phyloP scores from a whole-genome alignment of 1,140 invertebrate species.

The Lasaia peninsularis region DNA sequence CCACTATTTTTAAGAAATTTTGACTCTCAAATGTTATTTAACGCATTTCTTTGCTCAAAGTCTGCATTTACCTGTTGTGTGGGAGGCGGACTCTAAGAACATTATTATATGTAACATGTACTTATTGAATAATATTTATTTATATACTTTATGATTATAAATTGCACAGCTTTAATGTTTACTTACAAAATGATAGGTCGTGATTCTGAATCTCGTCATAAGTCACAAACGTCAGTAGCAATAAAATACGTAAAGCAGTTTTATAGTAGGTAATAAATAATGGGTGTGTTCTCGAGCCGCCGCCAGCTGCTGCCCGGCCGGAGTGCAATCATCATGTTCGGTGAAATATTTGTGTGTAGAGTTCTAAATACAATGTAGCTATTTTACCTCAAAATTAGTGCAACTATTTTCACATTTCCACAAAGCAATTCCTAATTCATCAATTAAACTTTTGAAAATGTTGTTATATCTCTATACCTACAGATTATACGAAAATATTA shows the following conservation, averaged over 20 bases:
- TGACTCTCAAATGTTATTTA: constrained; percentile 53
- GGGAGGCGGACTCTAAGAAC: constrained; percentile 56
- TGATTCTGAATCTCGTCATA: constrained; percentile 77
- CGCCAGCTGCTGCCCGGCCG: constrained; percentile 34
- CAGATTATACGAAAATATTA: no score
- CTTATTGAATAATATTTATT: constrained; percentile 72
- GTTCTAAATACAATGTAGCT: constrained; percentile 12
- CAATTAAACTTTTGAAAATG: no score
- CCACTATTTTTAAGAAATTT: constrained; percentile 58
- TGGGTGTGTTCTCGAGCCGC: constrained; percentile 37
- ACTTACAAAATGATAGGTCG: constrained; percentile 74
- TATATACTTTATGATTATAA: constrained; percentile 71
- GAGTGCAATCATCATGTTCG: constrained; percentile 63
- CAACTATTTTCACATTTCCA: not conserved
- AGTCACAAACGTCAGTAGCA: constrained; percentile 75
- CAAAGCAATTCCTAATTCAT: no score
- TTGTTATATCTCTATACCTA: no score
- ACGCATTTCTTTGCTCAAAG: constrained; percentile 68
- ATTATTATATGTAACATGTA: constrained; percentile 60
- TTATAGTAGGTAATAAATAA: constrained; percentile 44
- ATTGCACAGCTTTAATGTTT: constrained; percentile 76
- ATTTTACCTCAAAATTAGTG: not conserved
- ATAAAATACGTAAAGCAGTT: constrained; percentile 65
- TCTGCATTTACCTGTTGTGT: constrained; percentile 49
- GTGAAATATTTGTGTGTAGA: constrained; percentile 31